Evolutionary conservation across 1,140 invertebrate species (phyloP).

Genomic region (Drosophila mayri): DNA sequence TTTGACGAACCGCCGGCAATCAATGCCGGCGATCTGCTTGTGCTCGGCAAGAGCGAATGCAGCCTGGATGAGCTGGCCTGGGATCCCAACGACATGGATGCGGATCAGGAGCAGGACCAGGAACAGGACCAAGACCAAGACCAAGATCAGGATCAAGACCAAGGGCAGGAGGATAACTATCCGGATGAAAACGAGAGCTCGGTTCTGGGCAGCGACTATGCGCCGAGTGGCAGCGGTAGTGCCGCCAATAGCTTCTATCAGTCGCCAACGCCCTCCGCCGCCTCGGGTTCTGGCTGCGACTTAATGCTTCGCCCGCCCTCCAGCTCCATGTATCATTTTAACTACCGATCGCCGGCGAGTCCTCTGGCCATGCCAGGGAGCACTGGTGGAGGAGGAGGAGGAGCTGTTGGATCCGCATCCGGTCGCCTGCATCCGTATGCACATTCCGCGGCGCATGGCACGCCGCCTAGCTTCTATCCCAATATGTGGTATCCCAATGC

Average conservation of each 20-base stretch:
- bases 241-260: conserved; percentile 66
- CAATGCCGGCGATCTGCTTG: conserved; percentile 22
- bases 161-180: conserved; percentile 56
- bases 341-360: conserved; percentile 55
- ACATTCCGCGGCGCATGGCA: conserved; percentile 60
- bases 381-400: neutral
- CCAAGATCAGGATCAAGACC: conserved; percentile 12
- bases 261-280: conserved; percentile 58
- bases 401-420: neutral
- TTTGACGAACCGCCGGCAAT: conserved; percentile 50
- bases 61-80: conserved; percentile 35
- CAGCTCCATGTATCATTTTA: conserved; percentile 59
- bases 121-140: conserved; percentile 15
- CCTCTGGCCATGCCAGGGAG: conserved; percentile 6
- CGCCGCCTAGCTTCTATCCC: conserved; percentile 58
- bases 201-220: conserved; percentile 53
- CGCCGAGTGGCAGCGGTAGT: conserved; percentile 51
- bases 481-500: conserved; percentile 84
- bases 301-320: conserved; percentile 71
- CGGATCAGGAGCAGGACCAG: conserved; percentile 10
- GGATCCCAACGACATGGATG: conserved; percentile 19
- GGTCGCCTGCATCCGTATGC: conserved; percentile 48
- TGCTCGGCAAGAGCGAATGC: conserved; percentile 34
- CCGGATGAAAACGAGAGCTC: conserved; percentile 59
- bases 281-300: conserved; percentile 47